Evolutionary conservation across 1,140 invertebrate genomes (phyloP).

Genomic region (Bombus pyrosoma): DNA sequence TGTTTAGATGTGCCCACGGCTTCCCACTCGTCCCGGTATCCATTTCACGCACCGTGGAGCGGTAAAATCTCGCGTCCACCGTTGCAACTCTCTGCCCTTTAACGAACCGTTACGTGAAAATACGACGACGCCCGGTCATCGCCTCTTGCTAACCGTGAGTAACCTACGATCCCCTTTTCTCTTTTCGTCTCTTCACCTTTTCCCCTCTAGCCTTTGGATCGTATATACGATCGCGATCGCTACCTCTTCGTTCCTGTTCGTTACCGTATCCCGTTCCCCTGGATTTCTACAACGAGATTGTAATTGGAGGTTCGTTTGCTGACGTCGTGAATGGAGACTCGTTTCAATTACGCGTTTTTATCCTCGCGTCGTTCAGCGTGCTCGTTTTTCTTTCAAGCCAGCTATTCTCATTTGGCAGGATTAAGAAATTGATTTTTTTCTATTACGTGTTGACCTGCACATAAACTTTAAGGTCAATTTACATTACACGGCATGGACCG

Average conservation of each 20-base stretch:
- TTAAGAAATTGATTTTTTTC: too few species aligned
- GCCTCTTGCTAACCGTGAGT: background rate
- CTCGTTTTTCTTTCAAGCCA: background rate
- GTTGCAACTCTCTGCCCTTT: background rate
- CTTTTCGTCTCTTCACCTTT: background rate
- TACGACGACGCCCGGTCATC: conserved; percentile 4
- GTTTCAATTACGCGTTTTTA: background rate
- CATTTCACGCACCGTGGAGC: conserved; percentile 52
- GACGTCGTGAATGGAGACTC: background rate
- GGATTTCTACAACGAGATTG: background rate
- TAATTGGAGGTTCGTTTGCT: conserved; percentile 13
- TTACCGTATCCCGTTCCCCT: background rate
- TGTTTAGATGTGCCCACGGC: conserved; percentile 52
- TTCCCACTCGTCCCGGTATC: conserved; percentile 26
- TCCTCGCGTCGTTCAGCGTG: background rate
- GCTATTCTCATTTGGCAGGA: too few species aligned
- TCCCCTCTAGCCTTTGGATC: too few species aligned
- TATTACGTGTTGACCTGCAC: too few species aligned
- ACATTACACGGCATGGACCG: too few species aligned
- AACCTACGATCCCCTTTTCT: background rate
- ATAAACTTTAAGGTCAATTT: too few species aligned
- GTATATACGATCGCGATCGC: background rate
- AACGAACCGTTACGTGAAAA: conserved; percentile 45
- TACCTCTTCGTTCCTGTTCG: background rate
- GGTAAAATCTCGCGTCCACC: conserved; percentile 33